Evolutionary conservation across 2,888 invertebrate species (phyloP), one percentile per base, ranked within the genome.

Genomic region (Crematogaster levior): DNA sequence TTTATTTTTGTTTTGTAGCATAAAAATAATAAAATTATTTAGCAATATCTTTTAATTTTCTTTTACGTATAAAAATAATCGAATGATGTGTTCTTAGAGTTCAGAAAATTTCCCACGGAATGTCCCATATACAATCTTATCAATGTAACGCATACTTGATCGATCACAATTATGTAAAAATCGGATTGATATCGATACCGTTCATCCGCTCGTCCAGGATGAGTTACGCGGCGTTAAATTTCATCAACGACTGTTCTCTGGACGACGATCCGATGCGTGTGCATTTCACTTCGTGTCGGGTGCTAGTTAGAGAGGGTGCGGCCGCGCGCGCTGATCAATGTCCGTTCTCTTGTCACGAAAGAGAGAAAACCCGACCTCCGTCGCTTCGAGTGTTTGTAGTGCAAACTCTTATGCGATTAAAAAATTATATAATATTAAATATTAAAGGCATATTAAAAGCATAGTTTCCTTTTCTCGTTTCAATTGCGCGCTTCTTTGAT

Each of bases 401-500:
- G 87, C 85, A 90, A 91, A 91, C 89, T 88, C 82, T 84, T 83
- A 79, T 85, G 86, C n/a, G n/a, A n/a, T n/a, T n/a, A n/a, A n/a
- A n/a, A n/a, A n/a, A n/a, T n/a, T n/a, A n/a, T n/a, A n/a, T n/a
- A n/a, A n/a, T n/a, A n/a, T n/a, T n/a, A n/a, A n/a, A n/a, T n/a
- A n/a, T n/a, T n/a, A n/a, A n/a, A n/a, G n/a, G 90, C 91, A 46
- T 73, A 90, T 90, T 89, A 91, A 91, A 91, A 86, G 88, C 85
- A 88, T 88, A 88, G 87, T 68, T 86, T 85, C 85, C 86, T 88
- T 90, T 88, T 89, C 61, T 37, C 87, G 85, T 88, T 84, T 82
- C n/a, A 84, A 86, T 85, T 84, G 86, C 79, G 73, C 70, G 66
- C 87, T 60, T 89, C 89, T 91, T 91, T 91, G 88, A 89, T 91